Base-by-base conservation (phyloP, 2,888 invertebrate genomes). In the Lordiphosa andalusiaca region DNA sequence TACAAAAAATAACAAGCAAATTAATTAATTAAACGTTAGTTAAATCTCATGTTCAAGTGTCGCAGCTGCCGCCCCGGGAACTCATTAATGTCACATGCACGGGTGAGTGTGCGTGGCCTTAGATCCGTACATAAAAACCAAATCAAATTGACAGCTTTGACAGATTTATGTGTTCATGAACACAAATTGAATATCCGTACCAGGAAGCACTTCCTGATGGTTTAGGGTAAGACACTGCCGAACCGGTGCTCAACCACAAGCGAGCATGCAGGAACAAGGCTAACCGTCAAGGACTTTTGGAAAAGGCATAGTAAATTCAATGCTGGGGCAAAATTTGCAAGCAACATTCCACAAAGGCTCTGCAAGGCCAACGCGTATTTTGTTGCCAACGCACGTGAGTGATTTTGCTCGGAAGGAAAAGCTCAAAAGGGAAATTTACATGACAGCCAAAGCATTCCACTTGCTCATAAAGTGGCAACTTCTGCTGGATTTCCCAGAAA, bases 1-100 rank as follows among this genome's bases (percentile, higher is more conserved):
- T 63, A 57, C 40, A 42, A 48, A 53, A 63, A 76, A 69, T 56
- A 75, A 73, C 63, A 66, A 60, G 71, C 55, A 71, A 73, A 82
- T 77, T 82, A 82, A 77, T 82, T 78, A 85, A 83, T 85, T 80
- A 85, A 76, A 72, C 53, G 66, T 50, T 65, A 65, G 61, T 69
- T 53, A 50, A 59, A 50, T 66, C 57, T 13, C 62, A 39, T 67
- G 64, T 48, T 58, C 58, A 47, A 71, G 81, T 72, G 84, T 69
- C 80, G 67, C 84, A 80, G 72, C 72, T 74, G 83, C 68, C 78
- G 61, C 81, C 70, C 82, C 59, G 54, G 53, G 53, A 85, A 61
- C 73, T 72, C 81, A 85, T 83, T 80, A 83, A 66, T 67, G 84
- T 48, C 72, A 67, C 62, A 53, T 57, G 58, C 44, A 66, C 30